A percentile compares a stretch with the other conserved stretches of the same genome.
Conservation (phyloP, 2,797 vertebrate species). For the Mormyrus hasselquistii region DNA sequence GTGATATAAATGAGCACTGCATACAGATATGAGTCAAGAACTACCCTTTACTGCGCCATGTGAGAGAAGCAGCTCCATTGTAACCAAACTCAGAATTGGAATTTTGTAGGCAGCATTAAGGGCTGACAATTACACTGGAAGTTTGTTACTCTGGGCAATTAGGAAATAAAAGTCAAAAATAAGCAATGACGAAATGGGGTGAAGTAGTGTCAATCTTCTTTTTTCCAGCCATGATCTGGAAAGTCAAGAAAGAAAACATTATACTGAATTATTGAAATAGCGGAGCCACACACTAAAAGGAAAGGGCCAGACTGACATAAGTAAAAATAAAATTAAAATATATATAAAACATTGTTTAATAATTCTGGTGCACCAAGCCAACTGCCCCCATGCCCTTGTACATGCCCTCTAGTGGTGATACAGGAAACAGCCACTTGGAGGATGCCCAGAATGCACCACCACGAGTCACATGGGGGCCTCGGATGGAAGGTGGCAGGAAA, state of each 20-base stretch:
- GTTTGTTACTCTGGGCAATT: background rate
- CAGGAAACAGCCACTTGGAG: background rate
- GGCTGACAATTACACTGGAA: background rate
- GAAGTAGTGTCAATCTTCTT: background rate
- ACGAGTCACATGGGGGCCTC: background rate
- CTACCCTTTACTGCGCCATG: background rate
- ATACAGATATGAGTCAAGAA: background rate
- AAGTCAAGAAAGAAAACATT: background rate
- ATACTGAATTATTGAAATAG: background rate
- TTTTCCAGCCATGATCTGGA: background rate
- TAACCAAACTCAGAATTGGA: background rate
- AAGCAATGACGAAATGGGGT: background rate
- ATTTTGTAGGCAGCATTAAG: background rate
- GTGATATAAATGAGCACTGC: background rate
- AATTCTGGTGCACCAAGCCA: background rate
- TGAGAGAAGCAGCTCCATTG: background rate
- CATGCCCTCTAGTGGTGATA: background rate
- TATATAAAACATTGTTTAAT: background rate
- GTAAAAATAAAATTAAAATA: background rate
- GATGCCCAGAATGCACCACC: background rate
- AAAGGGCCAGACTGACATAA: background rate
- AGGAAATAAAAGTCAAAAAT: background rate
- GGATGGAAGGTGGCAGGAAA: background rate
- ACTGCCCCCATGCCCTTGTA: background rate
- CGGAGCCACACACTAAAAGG: background rate